These are phyloP conservation scores for Tapera naevia DNA, from an alignment of 2,797 vertebrate species.

Conservation along the genomic window DNA sequence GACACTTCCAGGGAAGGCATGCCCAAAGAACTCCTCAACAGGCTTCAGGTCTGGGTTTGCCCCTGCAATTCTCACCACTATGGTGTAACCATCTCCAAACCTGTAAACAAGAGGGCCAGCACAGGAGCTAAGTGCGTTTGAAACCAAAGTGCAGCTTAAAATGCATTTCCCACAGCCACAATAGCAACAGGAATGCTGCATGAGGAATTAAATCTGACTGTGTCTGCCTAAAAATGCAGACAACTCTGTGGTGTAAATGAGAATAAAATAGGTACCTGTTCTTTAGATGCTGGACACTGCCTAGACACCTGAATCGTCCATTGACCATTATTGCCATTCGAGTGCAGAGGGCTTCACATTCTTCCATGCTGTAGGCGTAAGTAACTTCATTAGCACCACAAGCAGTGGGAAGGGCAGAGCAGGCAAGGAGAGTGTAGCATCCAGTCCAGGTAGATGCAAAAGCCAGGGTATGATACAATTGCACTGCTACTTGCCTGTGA, in stretches of 20 bases:
- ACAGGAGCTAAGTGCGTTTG: not conserved
- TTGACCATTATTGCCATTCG: constrained; percentile 99
- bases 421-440: not conserved
- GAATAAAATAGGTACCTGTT: constrained; percentile 83
- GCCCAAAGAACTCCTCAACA: constrained; percentile 92
- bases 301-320: constrained; percentile 92
- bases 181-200: not conserved
- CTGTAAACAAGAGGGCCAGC: constrained; percentile 67
- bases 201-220: not conserved
- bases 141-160: not conserved
- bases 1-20: constrained; percentile 89
- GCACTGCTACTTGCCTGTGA: constrained; percentile 81
- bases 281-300: constrained; percentile 98
- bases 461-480: not conserved
- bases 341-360: constrained; percentile 96
- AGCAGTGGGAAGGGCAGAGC: not conserved
- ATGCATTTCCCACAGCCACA: not conserved
- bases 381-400: not conserved
- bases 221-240: not conserved
- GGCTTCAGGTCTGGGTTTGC: constrained; percentile 87
- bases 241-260: not conserved
- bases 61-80: constrained; percentile 92
- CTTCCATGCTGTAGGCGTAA: constrained; percentile 88
- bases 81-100: constrained; percentile 97
- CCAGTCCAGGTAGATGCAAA: not conserved